Evolutionary conservation across 2,113 vertebrate species (phyloP).

Genomic region (Vimba vimba): DNA sequence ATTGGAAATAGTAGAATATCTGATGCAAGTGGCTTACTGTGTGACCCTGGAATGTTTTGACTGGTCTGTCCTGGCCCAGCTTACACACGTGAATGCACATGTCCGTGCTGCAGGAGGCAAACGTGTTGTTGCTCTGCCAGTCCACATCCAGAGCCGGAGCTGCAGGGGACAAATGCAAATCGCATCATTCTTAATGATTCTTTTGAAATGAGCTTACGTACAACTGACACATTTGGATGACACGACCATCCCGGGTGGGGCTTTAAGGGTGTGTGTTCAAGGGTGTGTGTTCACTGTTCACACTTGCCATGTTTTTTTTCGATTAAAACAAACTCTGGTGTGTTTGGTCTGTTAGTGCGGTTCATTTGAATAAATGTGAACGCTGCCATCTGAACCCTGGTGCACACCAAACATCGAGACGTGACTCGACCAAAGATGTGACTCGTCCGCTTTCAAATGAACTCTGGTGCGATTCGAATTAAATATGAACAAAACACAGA

Average conservation of each 20-base stretch:
- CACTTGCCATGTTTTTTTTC: no score
- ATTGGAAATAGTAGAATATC: neutral
- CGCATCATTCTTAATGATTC: neutral
- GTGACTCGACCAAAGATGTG: no score
- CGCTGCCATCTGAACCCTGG: no score
- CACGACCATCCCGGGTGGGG: neutral
- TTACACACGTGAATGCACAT: constrained; percentile 99
- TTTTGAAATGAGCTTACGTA: neutral
- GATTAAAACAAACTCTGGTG: no score
- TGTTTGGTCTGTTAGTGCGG: no score
- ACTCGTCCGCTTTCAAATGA: no score
- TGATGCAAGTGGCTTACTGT: constrained; percentile 75
- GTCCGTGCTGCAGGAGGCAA: constrained; percentile 97
- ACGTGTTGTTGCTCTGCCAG: constrained; percentile 99
- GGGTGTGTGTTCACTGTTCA: no score
- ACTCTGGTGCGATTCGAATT: no score
- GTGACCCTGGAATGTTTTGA: constrained; percentile 99
- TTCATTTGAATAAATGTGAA: no score
- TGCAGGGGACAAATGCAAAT: constrained; percentile 51
- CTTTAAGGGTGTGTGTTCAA: no score
- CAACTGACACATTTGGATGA: neutral
- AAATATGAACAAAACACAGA: no score
- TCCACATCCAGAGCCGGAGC: constrained; percentile 97
- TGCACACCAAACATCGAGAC: no score
- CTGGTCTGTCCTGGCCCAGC: constrained; percentile 93